phyloP scores from a whole-genome alignment of 2,797 vertebrate genomes.

The Propithecus deckenii region DNA sequence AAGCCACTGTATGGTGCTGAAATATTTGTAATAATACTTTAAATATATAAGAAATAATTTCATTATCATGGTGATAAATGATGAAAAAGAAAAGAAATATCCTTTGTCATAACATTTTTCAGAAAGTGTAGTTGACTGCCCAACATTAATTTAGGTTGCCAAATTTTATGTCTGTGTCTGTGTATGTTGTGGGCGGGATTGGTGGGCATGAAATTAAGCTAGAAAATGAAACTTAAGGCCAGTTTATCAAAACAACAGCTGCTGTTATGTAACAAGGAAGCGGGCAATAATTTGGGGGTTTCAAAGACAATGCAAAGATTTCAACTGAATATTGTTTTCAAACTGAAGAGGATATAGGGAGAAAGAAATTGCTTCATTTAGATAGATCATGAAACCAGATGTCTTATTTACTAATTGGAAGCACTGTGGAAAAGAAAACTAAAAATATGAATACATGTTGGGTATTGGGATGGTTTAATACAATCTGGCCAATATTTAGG shows the following conservation, averaged over 20 bases:
- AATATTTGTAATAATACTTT: not conserved
- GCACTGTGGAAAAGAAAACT: not conserved
- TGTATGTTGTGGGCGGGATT: not conserved
- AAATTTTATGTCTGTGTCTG: not conserved
- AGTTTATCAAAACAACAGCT: not conserved
- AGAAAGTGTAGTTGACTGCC: not conserved
- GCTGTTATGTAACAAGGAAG: slow-evolving; percentile 12
- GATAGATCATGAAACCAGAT: not conserved
- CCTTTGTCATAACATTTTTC: not conserved
- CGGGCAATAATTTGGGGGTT: not conserved
- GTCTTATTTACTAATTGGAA: not conserved
- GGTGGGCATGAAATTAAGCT: not conserved
- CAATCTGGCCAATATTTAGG: not conserved
- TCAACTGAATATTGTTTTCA: not conserved
- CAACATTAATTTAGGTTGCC: not conserved
- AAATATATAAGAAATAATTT: not conserved
- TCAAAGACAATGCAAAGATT: not conserved
- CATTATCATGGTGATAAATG: not conserved
- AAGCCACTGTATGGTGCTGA: not conserved
- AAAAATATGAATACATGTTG: not conserved
- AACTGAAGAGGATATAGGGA: not conserved
- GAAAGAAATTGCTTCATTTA: not conserved
- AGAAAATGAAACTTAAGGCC: not conserved
- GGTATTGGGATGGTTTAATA: not conserved
- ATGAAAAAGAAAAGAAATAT: not conserved